These are phyloP conservation scores for Scomberomorus guttatus DNA, from an alignment of 2,797 vertebrate species.

Conservation along the genomic window DNA sequence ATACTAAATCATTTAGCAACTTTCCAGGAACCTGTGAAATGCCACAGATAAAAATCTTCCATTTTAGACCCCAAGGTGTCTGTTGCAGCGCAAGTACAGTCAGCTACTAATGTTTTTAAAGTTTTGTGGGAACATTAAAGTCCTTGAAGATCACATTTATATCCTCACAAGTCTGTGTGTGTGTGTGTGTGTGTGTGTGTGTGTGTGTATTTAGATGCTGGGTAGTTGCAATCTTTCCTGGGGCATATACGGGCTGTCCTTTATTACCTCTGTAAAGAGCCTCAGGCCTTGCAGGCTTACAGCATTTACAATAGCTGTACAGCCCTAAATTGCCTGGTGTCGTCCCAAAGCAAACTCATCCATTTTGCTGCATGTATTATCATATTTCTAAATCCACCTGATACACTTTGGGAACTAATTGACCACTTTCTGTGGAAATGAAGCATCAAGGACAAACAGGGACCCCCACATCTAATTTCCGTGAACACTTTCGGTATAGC, in stretches of 20 bases:
- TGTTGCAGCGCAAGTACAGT: background rate
- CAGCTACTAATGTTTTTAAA: constrained; percentile 18
- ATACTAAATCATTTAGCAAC: constrained; percentile 9
- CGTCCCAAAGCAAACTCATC: constrained; percentile 53
- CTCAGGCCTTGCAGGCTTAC: constrained; percentile 30
- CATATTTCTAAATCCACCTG: constrained; percentile 62
- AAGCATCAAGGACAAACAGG: constrained; percentile 62
- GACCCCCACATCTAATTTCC: constrained; percentile 41
- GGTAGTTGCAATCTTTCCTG: constrained; percentile 15
- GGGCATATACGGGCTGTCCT: constrained; percentile 19
- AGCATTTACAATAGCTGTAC: constrained; percentile 25
- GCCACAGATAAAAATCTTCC: background rate
- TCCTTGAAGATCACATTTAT: constrained; percentile 30
- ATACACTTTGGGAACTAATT: constrained; percentile 64
- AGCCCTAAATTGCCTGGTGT: constrained; percentile 43
- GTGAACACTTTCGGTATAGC: constrained; percentile 10
- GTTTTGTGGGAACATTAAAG: constrained; percentile 9
- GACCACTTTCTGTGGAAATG: constrained; percentile 61
- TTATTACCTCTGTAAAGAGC: constrained; percentile 50
- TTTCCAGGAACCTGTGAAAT: background rate
- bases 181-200: background rate
- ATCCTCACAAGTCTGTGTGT: background rate
- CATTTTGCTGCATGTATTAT: constrained; percentile 58
- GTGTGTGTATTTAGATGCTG: constrained; percentile 17
- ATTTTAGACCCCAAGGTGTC: background rate